Evolutionary conservation across 92 coral and sea anemone species (phyloP).

Genomic region (Zoanthus solanderi): DNA sequence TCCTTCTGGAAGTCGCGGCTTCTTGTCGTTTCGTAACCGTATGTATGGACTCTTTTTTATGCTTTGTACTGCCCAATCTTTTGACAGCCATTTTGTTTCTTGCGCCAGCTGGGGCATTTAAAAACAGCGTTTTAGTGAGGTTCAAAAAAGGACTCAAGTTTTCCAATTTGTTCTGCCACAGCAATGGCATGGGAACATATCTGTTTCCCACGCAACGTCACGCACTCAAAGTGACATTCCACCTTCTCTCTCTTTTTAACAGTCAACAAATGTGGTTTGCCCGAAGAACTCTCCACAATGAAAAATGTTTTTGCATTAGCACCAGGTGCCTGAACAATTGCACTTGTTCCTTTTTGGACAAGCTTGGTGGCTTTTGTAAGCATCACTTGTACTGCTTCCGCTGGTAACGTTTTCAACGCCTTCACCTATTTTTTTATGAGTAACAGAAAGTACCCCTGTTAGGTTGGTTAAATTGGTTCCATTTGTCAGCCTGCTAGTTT

Average conservation of each 20-base stretch:
- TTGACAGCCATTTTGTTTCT: slow-evolving; percentile 36
- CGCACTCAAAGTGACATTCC: slow-evolving; percentile 17
- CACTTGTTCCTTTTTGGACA: slow-evolving; percentile 38
- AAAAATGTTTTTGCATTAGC: slow-evolving; percentile 29
- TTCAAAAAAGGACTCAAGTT: slow-evolving; percentile 43
- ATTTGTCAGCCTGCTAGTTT: slow-evolving; percentile 13
- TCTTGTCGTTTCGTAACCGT: slow-evolving; percentile 24
- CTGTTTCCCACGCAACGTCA: not conserved
- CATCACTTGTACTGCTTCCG: slow-evolving; percentile 50
- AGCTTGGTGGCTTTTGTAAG: slow-evolving; percentile 45
- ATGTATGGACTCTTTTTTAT: slow-evolving; percentile 24
- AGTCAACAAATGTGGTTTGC: slow-evolving; percentile 35
- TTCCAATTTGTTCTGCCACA: slow-evolving; percentile 42
- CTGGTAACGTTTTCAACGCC: slow-evolving; percentile 48
- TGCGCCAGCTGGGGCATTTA: slow-evolving; percentile 32
- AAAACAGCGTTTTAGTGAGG: slow-evolving; percentile 37
- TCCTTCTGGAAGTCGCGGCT: not conserved
- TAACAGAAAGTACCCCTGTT: slow-evolving; percentile 21
- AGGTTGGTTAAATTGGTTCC: slow-evolving; percentile 3
- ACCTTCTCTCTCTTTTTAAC: slow-evolving; percentile 22
- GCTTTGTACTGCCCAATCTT: slow-evolving; percentile 43
- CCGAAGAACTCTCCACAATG: slow-evolving; percentile 30
- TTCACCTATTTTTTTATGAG: slow-evolving; percentile 17
- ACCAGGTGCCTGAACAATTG: slow-evolving; percentile 47
- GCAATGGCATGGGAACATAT: slow-evolving; percentile 46